Percentiles rank a stretch among this genome's conserved stretches.
These are phyloP conservation scores for Merodon equestris DNA, from an alignment of 2,888 invertebrate genomes.

Conservation along the genomic window DNA sequence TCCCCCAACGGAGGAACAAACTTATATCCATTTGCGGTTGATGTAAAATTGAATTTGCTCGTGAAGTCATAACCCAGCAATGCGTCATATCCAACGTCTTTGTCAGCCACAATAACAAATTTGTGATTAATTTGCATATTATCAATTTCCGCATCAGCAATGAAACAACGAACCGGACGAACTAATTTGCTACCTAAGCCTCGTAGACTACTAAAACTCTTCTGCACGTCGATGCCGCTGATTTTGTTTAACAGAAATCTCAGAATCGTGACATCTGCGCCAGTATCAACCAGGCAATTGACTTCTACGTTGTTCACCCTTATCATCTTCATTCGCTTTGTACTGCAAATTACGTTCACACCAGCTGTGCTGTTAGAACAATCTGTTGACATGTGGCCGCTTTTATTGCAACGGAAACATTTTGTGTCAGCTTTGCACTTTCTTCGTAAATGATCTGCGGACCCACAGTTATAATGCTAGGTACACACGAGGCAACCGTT, in stretches of 20 bases:
- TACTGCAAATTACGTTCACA: too few relatives aligned
- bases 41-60: constrained; percentile 7
- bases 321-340: too few relatives aligned
- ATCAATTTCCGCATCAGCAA: too few relatives aligned
- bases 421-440: constrained; percentile 52
- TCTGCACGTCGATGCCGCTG: not conserved
- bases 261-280: constrained; percentile 11
- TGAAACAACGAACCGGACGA: too few relatives aligned
- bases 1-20: constrained; percentile 7
- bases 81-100: constrained; percentile 27
- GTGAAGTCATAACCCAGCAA: constrained; percentile 38
- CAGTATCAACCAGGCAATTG: too few relatives aligned
- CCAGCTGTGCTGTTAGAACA: constrained; percentile 29
- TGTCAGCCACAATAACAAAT: constrained; percentile 30
- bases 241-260: constrained; percentile 5
- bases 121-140: constrained; percentile 11
- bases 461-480: constrained; percentile 65
- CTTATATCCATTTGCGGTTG: not conserved
- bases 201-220: not conserved
- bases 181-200: not conserved
- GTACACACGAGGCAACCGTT: too few relatives aligned
- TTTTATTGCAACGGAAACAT: constrained; percentile 57
- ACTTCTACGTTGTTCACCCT: too few relatives aligned
- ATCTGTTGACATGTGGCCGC: constrained; percentile 45
- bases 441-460: constrained; percentile 47